A percentile compares a stretch with the other conserved stretches of the same genome.
Conservation (phyloP, 2,113 vertebrate species). For the Phyllopteryx taeniolatus region DNA sequence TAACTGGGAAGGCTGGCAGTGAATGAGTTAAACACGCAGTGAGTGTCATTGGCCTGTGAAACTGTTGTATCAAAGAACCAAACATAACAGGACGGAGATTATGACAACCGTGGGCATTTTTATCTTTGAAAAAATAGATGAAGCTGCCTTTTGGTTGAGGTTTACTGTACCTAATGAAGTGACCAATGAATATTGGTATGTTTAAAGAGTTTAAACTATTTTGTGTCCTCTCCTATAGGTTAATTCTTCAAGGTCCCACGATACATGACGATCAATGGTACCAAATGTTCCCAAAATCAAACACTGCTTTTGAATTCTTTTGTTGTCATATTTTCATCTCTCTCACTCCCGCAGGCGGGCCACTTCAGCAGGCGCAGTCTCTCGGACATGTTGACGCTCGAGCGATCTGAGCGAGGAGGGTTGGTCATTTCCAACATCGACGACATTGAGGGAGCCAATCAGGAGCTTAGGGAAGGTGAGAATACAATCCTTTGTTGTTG, state of each 20-base stretch:
- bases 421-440: conserved; percentile 52
- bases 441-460: conserved; percentile 11
- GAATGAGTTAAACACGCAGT: too few species aligned
- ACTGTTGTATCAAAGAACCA: too few species aligned
- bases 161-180: too few species aligned
- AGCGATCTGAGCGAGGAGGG: conserved; percentile 48
- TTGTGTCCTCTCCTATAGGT: neutral
- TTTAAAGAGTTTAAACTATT: neutral
- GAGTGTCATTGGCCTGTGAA: too few species aligned
- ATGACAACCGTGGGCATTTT: too few species aligned
- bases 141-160: too few species aligned
- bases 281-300: neutral
- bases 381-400: conserved; percentile 65
- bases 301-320: neutral
- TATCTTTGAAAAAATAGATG: too few species aligned
- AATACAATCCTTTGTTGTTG: neutral
- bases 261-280: neutral
- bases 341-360: conserved; percentile 29
- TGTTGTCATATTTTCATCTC: too few species aligned
- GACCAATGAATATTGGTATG: too few species aligned
- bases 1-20: too few species aligned
- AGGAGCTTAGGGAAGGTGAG: conserved; percentile 60
- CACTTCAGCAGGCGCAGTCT: conserved; percentile 62
- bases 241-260: neutral
- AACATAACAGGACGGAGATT: too few species aligned